Base-by-base conservation (phyloP, 2,113 vertebrate genomes). In the Pachypanchax playfairii region DNA sequence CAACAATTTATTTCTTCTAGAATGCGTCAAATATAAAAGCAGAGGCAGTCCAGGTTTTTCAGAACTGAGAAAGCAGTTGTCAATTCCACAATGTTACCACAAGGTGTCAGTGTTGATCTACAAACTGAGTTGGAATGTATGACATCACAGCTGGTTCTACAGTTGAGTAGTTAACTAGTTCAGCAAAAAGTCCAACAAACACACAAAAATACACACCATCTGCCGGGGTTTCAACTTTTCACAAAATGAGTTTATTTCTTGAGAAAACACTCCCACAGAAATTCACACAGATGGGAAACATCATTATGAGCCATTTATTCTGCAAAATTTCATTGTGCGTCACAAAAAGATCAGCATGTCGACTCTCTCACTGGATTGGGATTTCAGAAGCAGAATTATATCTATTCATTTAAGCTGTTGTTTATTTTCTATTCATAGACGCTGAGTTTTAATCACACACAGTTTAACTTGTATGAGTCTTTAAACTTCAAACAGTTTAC, bases 371-470 rank as follows among this genome's bases (percentile, higher is more conserved):
- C 15, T 31, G 35, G 31, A 58, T 39, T 42, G 26, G 35, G 3
- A 11, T 44, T 43, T 50, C 54, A 60, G 50, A 64, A 64, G 24
- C 43, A 56, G 38, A 61, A 62, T 21, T 57, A 41, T 14, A 73
- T 63, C 70, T 49, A 28, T 73, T 25, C 36, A 84, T 80, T 35
- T 70, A 66, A 57, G 66, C n/a, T n/a, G n/a, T n/a, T n/a, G n/a
- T n/a, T n/a, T n/a, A n/a, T n/a, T n/a, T n/a, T n/a, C n/a, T n/a
- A n/a, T n/a, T n/a, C n/a, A n/a, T n/a, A n/a, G n/a, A n/a, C n/a
- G n/a, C n/a, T n/a, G n/a, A n/a, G n/a, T n/a, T n/a, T n/a, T n/a
- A n/a, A n/a, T n/a, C n/a, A n/a, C n/a, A n/a, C n/a, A n/a, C n/a
- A n/a, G n/a, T n/a, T n/a, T n/a, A n/a, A n/a, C n/a, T n/a, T n/a